A percentile compares a stretch with the other conserved stretches of the same genome.
Conservation (phyloP, 2,113 vertebrate species). For the Blennius ocellaris region DNA sequence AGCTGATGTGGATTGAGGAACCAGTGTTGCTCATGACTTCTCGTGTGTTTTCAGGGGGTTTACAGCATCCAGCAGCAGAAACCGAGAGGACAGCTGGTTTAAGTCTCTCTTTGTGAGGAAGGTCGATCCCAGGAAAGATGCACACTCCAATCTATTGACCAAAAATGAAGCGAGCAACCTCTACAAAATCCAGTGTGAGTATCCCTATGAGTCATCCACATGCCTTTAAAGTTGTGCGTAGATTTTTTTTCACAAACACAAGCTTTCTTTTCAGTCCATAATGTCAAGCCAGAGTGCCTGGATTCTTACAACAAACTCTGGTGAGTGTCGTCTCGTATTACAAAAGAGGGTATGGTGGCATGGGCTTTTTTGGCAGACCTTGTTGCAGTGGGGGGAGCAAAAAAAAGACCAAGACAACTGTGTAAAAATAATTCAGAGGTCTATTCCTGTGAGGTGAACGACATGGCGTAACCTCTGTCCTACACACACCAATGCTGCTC, state of each 20-base stretch:
- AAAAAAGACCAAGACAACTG: background rate
- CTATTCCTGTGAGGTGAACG: slow-evolving; percentile 65
- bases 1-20: background rate
- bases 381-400: background rate
- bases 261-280: slow-evolving; percentile 92
- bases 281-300: slow-evolving; percentile 97
- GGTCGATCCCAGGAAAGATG: slow-evolving; percentile 95
- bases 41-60: slow-evolving; percentile 63
- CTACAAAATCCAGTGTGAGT: slow-evolving; percentile 96
- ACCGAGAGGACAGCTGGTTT: slow-evolving; percentile 92
- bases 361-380: background rate
- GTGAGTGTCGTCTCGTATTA: slow-evolving; percentile 80
- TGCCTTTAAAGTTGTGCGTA: background rate
- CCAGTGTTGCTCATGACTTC: background rate
- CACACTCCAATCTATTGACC: slow-evolving; percentile 93
- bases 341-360: background rate
- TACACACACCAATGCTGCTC: slow-evolving; percentile 18
- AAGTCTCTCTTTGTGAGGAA: slow-evolving; percentile 94
- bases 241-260: background rate
- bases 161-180: slow-evolving; percentile 95
- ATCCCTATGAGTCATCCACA: background rate
- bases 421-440: slow-evolving; percentile 41
- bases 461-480: slow-evolving; percentile 21
- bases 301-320: slow-evolving; percentile 97
- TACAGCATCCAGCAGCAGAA: slow-evolving; percentile 62